phyloP scores from a whole-genome alignment of 1,140 invertebrate genomes.

The Nymphalis io region DNA sequence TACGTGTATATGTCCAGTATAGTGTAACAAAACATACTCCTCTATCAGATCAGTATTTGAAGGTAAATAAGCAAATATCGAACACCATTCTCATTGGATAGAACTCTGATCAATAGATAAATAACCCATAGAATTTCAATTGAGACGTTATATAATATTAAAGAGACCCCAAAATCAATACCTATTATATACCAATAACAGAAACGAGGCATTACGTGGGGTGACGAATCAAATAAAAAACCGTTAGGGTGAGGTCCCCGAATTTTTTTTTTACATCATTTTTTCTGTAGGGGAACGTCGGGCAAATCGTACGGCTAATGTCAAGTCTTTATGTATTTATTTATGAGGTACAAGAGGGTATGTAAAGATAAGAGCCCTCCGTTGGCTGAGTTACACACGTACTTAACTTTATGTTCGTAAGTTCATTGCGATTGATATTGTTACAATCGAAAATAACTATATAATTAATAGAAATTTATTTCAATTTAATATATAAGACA shows the following conservation, averaged over 20 bases:
- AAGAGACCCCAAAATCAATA: conserved; percentile 48
- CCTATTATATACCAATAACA: conserved; percentile 54
- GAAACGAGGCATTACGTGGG: conserved; percentile 49
- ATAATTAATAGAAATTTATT: too few species aligned
- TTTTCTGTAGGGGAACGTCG: conserved; percentile 46
- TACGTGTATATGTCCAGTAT: too few species aligned
- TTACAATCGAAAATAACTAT: too few species aligned
- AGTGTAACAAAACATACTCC: too few species aligned
- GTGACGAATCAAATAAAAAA: conserved; percentile 50
- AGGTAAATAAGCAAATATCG: neutral
- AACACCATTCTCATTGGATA: neutral
- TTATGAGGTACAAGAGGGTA: conserved; percentile 40
- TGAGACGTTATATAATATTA: conserved; percentile 27
- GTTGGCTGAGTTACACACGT: neutral
- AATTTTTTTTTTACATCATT: conserved; percentile 49
- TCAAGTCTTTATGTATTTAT: conserved; percentile 50
- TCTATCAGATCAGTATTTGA: too few species aligned
- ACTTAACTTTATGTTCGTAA: too few species aligned
- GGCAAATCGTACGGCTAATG: conserved; percentile 40
- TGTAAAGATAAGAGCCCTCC: conserved; percentile 25
- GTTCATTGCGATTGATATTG: too few species aligned
- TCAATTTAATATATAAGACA: too few species aligned
- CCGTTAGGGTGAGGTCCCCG: conserved; percentile 45
- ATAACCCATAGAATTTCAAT: conserved; percentile 9
- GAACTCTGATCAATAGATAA: conserved; percentile 4